These are phyloP conservation scores for Urocyon cinereoargenteus DNA, from an alignment of 2,797 vertebrate species.

Conservation along the genomic window DNA sequence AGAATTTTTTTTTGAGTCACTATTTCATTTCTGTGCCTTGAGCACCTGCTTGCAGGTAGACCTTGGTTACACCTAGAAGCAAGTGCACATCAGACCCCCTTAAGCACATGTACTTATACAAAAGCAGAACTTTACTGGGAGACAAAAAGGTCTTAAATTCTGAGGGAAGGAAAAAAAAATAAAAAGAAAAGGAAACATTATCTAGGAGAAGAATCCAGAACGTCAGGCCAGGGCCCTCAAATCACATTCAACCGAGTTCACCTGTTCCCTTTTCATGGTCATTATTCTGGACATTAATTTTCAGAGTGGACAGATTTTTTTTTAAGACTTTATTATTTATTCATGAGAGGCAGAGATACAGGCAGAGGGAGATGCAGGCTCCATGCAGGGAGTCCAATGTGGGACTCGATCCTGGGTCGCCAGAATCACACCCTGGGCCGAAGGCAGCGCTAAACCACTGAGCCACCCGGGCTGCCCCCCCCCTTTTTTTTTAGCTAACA, in stretches of 20 bases:
- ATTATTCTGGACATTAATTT: not conserved
- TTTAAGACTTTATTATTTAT: no score
- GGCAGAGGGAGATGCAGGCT: no score
- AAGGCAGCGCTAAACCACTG: no score
- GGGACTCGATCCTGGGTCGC: no score
- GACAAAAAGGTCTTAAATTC: not conserved
- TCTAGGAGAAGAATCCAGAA: not conserved
- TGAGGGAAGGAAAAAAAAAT: not conserved
- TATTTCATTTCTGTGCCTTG: not conserved
- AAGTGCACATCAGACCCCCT: fast-evolving
- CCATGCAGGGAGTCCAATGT: no score
- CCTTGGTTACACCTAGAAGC: no score
- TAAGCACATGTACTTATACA: not conserved
- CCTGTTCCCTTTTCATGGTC: not conserved
- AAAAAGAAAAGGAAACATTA: not conserved
- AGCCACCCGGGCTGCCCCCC: no score
- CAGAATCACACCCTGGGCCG: no score
- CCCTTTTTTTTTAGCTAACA: not conserved
- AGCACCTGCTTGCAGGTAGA: not conserved
- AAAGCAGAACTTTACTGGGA: not conserved
- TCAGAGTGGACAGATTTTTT: not conserved
- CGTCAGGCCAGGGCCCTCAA: not conserved
- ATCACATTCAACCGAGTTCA: not conserved
- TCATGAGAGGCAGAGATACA: no score
- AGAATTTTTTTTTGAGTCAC: not conserved